Evolutionary conservation across 53 echinoderm and acorn worm genomes (phyloP), one percentile per base, ranked within the genome.

Genomic region (Holothuria leucospilota): DNA sequence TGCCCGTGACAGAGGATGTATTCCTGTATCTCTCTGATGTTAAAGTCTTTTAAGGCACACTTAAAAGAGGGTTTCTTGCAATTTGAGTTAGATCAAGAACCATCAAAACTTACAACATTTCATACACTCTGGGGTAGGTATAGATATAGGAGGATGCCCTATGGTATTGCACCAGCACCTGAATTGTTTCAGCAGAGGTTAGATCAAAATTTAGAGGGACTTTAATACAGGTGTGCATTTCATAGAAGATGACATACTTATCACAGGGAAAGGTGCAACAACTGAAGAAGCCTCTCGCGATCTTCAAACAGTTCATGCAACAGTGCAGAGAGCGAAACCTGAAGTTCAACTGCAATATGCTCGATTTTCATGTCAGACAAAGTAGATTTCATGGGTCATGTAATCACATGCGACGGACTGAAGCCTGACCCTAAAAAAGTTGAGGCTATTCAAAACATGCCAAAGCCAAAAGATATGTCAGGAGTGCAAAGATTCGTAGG

Each of bases 341-440:
- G 2, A 87, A 53, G 68, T 53, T 87, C 0, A 87, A 87, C 66
- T 11, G 23, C 25, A 79, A 87, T 4, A 87, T 78, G 34, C 78
- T 86, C 24, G 77, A 78, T n/a, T 78, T 39, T 62, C 78, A 87
- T 2, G 3, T 34, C 34, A 34, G 34, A 34, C 3, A 3, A 34
- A 34, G 34, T 34, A 34, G 34, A 34, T 34, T 34, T 34, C 34
- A 34, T 34, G 34, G 34, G 82, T 77, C 41, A 71, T 6, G 24
- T 90, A 20, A 87, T 87, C 30, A 61, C 39, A 29, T n/a, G 34
- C 34, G 34, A 39, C 72, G 90, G 90, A 40, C 85, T 92, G n/a
- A 77, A 92, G 70, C 63, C 84, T 30, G 89, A 90, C 42, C 89
- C 86, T 5, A 77, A 20, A 29, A 92, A 92, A 82, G 78, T 92